phyloP scores from a whole-genome alignment of 2,888 invertebrate genomes.

The Plebejus argus region DNA sequence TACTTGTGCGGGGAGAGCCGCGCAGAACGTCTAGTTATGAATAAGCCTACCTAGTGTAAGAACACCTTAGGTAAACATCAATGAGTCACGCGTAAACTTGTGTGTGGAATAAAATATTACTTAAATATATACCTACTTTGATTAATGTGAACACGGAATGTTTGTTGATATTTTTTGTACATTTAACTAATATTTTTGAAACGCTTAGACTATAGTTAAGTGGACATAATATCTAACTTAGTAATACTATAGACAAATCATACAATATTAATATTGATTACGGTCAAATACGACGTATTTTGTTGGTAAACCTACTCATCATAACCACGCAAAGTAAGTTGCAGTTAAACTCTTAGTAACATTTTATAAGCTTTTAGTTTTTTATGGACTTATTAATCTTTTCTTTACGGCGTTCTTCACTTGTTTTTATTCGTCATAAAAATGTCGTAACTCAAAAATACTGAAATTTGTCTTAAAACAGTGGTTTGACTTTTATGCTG shows the following conservation, averaged over 20 bases:
- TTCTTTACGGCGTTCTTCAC: slow-evolving; percentile 18
- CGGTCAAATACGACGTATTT: background rate
- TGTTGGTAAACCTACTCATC: background rate
- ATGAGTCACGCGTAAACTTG: background rate
- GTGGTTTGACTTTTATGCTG: slow-evolving; percentile 10
- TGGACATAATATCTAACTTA: background rate
- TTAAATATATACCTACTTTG: background rate
- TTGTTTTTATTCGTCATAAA: slow-evolving; percentile 17
- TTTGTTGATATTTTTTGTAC: background rate
- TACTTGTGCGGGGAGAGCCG: too few species aligned
- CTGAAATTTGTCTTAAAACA: slow-evolving; percentile 22
- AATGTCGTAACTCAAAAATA: slow-evolving; percentile 11
- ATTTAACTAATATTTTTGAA: background rate
- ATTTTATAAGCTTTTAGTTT: slow-evolving; percentile 21
- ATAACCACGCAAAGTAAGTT: background rate
- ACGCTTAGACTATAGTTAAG: background rate
- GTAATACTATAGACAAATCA: background rate
- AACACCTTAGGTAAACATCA: background rate
- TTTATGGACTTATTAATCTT: slow-evolving; percentile 10
- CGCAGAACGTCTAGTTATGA: too few species aligned
- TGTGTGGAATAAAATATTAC: background rate
- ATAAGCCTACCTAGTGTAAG: too few species aligned
- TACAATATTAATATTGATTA: background rate
- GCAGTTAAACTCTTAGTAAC: slow-evolving; percentile 13
- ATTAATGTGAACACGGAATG: background rate